Percentiles rank a stretch among this genome's conserved stretches.
Evolutionary conservation across 2,888 invertebrate genomes (phyloP).

Genomic region (Allygus modestus): DNA sequence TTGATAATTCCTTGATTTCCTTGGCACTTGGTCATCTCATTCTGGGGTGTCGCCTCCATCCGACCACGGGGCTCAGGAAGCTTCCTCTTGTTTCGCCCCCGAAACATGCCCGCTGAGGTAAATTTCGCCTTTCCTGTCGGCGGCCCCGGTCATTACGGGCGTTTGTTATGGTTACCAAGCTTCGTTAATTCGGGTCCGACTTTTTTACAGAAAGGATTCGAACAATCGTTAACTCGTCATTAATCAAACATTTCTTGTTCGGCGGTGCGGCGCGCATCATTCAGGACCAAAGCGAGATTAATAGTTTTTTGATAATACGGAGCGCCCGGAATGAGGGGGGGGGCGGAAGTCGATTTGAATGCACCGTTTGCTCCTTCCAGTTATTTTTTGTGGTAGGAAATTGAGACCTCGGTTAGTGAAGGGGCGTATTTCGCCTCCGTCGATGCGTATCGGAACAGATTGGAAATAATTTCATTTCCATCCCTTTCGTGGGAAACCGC

Average conservation of each 20-base stretch:
- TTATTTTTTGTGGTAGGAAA: slow-evolving; percentile 61
- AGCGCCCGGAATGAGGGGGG: slow-evolving; percentile 17
- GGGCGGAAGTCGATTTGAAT: slow-evolving; percentile 58
- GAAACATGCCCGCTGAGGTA: slow-evolving; percentile 4
- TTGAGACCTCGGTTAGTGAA: slow-evolving; percentile 58
- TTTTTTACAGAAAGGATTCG: slow-evolving; percentile 54
- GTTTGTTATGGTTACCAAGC: slow-evolving; percentile 34
- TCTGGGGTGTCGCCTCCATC: too few species aligned
- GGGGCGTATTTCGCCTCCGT: slow-evolving; percentile 50
- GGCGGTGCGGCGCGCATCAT: slow-evolving; percentile 37
- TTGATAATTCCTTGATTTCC: too few species aligned
- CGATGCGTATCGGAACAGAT: slow-evolving; percentile 65
- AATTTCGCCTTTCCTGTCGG: slow-evolving; percentile 28
- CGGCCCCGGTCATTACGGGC: slow-evolving; percentile 25
- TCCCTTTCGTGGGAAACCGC: slow-evolving; percentile 60
- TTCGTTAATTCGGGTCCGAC: slow-evolving; percentile 41
- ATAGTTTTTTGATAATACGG: slow-evolving; percentile 57
- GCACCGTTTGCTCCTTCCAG: slow-evolving; percentile 59
- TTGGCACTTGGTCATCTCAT: too few species aligned
- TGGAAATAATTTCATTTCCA: slow-evolving; percentile 66
- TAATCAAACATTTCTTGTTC: slow-evolving; percentile 54
- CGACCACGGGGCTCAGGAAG: not conserved
- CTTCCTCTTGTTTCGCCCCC: too few species aligned
- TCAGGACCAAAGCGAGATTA: slow-evolving; percentile 51
- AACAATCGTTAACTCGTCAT: slow-evolving; percentile 49